Percentiles rank a stretch among this genome's conserved stretches.
Evolutionary conservation across 2,797 vertebrate species (phyloP).

Genomic region (Falco berigora): DNA sequence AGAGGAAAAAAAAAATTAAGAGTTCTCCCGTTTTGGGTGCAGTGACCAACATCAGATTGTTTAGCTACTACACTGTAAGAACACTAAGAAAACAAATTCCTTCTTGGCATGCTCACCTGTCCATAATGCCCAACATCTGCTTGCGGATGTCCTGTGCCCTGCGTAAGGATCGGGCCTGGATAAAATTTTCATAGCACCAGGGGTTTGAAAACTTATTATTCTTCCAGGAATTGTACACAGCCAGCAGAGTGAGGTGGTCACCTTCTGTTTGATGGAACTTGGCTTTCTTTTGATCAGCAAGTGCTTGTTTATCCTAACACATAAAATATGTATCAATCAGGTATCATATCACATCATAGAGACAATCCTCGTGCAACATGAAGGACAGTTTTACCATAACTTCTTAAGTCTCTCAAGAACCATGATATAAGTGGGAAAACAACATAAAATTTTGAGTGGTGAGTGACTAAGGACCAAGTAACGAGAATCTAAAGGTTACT

Average conservation of each 20-base stretch:
- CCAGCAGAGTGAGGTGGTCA: conserved; percentile 94
- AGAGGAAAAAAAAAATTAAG: not conserved
- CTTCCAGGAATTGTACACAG: conserved; percentile 99
- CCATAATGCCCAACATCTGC: conserved; percentile 99
- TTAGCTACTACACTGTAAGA: not conserved
- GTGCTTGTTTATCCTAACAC: conserved; percentile 92
- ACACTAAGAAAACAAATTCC: not conserved
- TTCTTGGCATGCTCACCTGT: conserved; percentile 74
- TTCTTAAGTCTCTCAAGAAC: not conserved
- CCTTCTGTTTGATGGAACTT: conserved; percentile 98
- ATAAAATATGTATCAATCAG: not conserved
- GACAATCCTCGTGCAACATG: not conserved
- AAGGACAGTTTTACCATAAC: not conserved
- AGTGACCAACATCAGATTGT: not conserved
- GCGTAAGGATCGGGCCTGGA: conserved; percentile 93
- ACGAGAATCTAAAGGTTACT: not conserved
- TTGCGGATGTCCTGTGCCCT: conserved; percentile 97
- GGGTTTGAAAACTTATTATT: conserved; percentile 99
- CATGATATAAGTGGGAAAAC: not conserved
- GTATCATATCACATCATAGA: fast-evolving
- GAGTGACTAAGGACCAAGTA: not conserved
- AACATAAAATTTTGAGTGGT: not conserved
- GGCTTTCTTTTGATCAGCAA: conserved; percentile 98
- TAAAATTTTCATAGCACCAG: conserved; percentile 99
- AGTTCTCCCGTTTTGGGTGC: not conserved